Conservation (phyloP, 1,140 invertebrate genomes). For the Gonatopus flavifemur region DNA sequence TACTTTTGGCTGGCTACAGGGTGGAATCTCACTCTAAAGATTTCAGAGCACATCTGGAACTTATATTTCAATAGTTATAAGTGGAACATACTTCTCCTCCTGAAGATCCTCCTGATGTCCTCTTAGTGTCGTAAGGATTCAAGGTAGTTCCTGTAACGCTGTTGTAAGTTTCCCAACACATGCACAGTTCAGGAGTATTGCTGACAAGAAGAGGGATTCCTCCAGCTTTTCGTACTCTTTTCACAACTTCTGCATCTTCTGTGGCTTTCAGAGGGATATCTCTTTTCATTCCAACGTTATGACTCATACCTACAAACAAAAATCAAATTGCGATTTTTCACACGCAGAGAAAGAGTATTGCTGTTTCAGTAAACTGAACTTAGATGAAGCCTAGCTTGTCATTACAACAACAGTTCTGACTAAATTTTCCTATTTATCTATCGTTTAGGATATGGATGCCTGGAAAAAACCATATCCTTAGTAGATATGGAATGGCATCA, state of each 20-base stretch:
- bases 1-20: too few relatives aligned
- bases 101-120: conserved; percentile 65
- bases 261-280: conserved; percentile 61
- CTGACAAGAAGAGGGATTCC: conserved; percentile 86
- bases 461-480: too few relatives aligned
- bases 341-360: background rate
- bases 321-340: background rate
- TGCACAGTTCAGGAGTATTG: conserved; percentile 89
- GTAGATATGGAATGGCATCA: too few relatives aligned
- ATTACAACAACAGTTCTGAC: too few relatives aligned
- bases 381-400: too few relatives aligned
- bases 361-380: background rate
- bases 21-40: too few relatives aligned
- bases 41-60: too few relatives aligned
- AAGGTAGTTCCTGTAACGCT: conserved; percentile 81
- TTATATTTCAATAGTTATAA: too few relatives aligned
- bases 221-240: conserved; percentile 71
- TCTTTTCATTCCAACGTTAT: conserved; percentile 61
- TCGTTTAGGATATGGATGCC: too few relatives aligned
- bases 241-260: conserved; percentile 73
- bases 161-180: conserved; percentile 89
- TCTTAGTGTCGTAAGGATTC: conserved; percentile 84
- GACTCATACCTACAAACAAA: conserved; percentile 54
- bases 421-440: background rate
- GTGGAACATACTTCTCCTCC: conserved; percentile 51